Base-by-base conservation (phyloP, 2,797 vertebrate species). In the Dendrocincla fuliginosa region DNA sequence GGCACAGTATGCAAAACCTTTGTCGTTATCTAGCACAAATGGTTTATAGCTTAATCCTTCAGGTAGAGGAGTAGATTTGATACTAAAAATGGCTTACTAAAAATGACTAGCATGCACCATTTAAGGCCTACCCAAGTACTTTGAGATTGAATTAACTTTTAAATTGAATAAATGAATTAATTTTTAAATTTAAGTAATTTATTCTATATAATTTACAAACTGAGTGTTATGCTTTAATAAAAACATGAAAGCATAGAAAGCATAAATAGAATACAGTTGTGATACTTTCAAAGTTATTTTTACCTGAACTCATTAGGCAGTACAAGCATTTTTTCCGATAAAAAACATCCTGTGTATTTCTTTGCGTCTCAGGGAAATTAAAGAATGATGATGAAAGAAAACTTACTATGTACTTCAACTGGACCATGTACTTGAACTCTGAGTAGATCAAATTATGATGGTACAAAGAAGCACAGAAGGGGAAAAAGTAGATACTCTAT, bases 241-340 rank as follows among this genome's bases (percentile, higher is more conserved):
- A 95, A 93, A 27, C 60, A 75, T 78, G 64, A 93, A 60, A 88
- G 46, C n/a, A 73, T 28, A 90, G 70, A 84, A 60, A 88, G 46
- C 28, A 70, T 32, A 84, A 70, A 94, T 57, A 78, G 55, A 75
- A 82, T 33, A 73, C 52, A 87, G 42, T 12, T 35, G 37, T 41
- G 70, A 87, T 30, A 79, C 47, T 88, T 78, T 90, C 35, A 73
- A 60, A 86, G 65, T 57, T 96, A 37, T 67, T 74, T 94, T 97
- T 71, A 83, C 30, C 37, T 65, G 50, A 85, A 81, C 35, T 33
- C 19, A 35, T 69, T 53, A 59, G 37, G 32, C 32, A 83, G 75
- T 61, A 65, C 0, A 87, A 86, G 52, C 14, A 68, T 32, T 67
- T 83, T 70, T 75, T 87, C 11, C 11, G 65, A 47, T 12, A 16